phyloP scores from a whole-genome alignment of 1,140 invertebrate species.

The Aphis gossypii region DNA sequence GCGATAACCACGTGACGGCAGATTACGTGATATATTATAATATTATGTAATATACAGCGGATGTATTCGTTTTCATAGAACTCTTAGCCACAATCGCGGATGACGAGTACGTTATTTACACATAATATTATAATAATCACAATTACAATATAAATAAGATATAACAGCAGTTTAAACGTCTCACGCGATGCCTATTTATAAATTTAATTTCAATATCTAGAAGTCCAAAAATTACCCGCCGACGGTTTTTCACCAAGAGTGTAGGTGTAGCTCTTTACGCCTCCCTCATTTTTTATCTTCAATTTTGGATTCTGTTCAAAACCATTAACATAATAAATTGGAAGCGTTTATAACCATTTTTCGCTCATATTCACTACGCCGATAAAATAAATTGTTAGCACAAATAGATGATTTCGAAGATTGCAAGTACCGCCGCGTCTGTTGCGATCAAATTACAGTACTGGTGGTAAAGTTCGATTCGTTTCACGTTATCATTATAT shows the following conservation, averaged over 20 bases:
- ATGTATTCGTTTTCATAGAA: not conserved
- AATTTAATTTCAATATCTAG: not conserved
- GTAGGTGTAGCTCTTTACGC: not conserved
- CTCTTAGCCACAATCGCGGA: not conserved
- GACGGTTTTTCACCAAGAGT: not conserved
- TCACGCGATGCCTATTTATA: not conserved
- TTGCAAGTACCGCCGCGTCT: not conserved
- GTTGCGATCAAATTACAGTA: not conserved
- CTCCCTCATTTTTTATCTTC: not conserved
- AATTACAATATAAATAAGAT: not conserved
- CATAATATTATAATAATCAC: not conserved
- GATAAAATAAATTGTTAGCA: not conserved
- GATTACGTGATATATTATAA: not conserved
- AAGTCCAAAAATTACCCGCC: not conserved
- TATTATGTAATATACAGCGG: not conserved
- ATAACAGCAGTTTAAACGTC: not conserved
- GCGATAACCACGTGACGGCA: not conserved
- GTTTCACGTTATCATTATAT: not conserved
- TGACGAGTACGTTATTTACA: not conserved
- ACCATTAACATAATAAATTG: not conserved
- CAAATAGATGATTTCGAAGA: not conserved
- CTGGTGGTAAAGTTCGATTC: not conserved
- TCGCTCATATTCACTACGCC: not conserved
- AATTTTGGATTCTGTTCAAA: not conserved
- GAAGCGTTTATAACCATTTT: not conserved